phyloP scores from a whole-genome alignment of 2,797 vertebrate genomes.

The Carduelis carduelis region DNA sequence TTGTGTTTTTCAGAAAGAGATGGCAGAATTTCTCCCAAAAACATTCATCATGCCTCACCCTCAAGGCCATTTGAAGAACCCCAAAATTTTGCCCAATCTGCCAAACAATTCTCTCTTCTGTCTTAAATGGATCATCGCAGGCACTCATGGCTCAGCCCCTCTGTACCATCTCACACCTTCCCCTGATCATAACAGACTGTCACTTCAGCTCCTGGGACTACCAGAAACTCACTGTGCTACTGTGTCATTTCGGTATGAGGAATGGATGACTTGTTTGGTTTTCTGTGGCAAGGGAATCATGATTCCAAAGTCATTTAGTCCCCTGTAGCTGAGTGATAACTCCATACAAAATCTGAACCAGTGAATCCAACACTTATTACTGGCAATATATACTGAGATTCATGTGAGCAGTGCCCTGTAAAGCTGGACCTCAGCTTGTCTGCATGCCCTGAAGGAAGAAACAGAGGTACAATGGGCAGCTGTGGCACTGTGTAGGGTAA shows the following conservation, averaged over 20 bases:
- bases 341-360: background rate
- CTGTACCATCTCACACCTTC: background rate
- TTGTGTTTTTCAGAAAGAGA: background rate
- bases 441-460: background rate
- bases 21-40: background rate
- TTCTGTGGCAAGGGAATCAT: background rate
- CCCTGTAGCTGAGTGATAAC: background rate
- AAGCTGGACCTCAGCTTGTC: background rate
- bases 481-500: background rate
- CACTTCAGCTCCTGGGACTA: background rate
- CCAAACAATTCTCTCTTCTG: background rate
- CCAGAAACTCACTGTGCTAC: background rate
- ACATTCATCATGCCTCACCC: background rate
- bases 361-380: background rate
- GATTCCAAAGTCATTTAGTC: background rate
- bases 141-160: fast-evolving
- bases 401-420: fast-evolving
- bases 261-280: background rate
- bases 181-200: background rate
- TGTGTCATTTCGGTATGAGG: background rate
- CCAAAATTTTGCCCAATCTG: background rate
- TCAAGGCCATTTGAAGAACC: fast-evolving
- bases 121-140: background rate
- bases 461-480: background rate
- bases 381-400: background rate